These are phyloP conservation scores for Noctua janthe DNA, from an alignment of 2,888 invertebrate genomes.

Conservation along the genomic window DNA sequence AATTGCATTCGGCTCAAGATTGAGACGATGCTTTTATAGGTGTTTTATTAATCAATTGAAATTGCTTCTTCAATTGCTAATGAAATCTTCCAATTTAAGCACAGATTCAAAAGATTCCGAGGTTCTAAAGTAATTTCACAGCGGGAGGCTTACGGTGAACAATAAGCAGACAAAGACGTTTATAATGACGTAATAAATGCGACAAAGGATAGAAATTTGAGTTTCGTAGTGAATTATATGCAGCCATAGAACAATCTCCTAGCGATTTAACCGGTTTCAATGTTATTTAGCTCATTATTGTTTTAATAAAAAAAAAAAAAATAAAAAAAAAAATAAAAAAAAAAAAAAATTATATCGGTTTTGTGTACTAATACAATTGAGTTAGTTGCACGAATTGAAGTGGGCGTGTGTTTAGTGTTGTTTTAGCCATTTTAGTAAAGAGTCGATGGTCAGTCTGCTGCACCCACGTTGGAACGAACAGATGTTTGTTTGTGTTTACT, in stretches of 20 bases:
- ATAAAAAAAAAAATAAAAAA: too few species aligned
- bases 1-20: constrained; percentile 45
- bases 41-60: constrained; percentile 70
- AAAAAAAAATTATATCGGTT: constrained; percentile 20
- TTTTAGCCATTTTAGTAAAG: constrained; percentile 24
- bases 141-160: constrained; percentile 47
- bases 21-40: constrained; percentile 63
- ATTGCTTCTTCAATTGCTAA: constrained; percentile 65
- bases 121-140: constrained; percentile 53
- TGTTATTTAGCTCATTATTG: constrained; percentile 22
- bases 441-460: not conserved
- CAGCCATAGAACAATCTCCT: constrained; percentile 27
- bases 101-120: constrained; percentile 43
- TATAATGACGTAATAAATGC: constrained; percentile 50
- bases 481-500: not conserved
- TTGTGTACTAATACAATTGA: not conserved
- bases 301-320: too few species aligned
- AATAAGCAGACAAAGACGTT: constrained; percentile 49
- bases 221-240: constrained; percentile 35
- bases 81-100: constrained; percentile 65
- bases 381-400: not conserved
- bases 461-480: not conserved
- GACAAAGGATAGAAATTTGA: constrained; percentile 44
- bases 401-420: constrained; percentile 10
- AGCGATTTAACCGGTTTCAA: constrained; percentile 10